Evolutionary conservation across 1,140 invertebrate genomes (phyloP), one percentile per base, ranked within the genome.

Genomic region (Onthophagus taurus): DNA sequence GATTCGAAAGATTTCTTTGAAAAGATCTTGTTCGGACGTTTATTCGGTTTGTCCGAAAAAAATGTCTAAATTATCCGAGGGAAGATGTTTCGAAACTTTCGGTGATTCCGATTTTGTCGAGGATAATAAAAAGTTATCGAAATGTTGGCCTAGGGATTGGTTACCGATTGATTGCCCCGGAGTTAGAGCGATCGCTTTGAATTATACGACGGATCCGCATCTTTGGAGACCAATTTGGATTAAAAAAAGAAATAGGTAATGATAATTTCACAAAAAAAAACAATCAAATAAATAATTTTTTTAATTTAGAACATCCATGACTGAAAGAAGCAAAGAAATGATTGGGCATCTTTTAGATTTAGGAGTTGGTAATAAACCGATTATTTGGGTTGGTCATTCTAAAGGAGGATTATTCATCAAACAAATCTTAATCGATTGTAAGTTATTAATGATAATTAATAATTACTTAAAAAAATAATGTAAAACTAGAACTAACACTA

Each of bases 351-450:
- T 83, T 3, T 48, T 72, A 8, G 63, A 67, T 14, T 49, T 78
- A 19, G 72, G 72, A 0, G 77, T 81, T 3, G 80, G 80, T 0
- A 57, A 64, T 23, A 66, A 70, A 23, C 79, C 80, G 2, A 78
- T 83, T 30, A 64, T 81, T 6, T 82, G 80, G 76, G 79, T 81
- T 4, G 79, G 77, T 11, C 80, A 83, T 55, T 81, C 78, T 0
- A 83, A 82, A 55, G 80, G 80, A 0, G 80, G 80, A 0, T 57
- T 83, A 0, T 82, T 78, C 44, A 75, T 82, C n/a, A 83, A 83
- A 51, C 77, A 83, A 55, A 77, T 83, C 3, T 63, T 76, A 1
- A 63, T 75, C 2, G 67, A 68, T 69, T 78, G 67, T 72, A 61
- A 56, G 51, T 45, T 24, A 38, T 5, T 31, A n/a, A 9, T 23